Conservation (phyloP, 1,140 invertebrate genomes). For the Hetaerina americana region DNA sequence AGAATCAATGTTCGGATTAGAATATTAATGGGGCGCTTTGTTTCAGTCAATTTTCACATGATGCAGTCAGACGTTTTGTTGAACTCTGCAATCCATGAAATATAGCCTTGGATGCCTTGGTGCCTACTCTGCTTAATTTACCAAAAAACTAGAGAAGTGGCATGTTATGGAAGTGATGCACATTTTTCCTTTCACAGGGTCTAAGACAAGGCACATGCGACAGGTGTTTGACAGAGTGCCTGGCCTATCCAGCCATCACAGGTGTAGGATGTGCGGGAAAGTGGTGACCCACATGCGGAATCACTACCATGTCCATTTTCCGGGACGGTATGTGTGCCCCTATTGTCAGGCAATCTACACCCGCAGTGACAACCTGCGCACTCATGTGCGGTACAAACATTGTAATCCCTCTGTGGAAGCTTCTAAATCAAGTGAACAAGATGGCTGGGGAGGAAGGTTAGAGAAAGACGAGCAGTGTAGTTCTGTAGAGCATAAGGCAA, state of each 20-base stretch:
- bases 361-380: neutral
- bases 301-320: conserved; percentile 5
- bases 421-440: too few relatives aligned
- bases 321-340: conserved; percentile 3
- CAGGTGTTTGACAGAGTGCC: conserved; percentile 78
- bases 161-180: neutral
- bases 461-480: too few relatives aligned
- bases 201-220: conserved; percentile 82
- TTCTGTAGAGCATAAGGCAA: too few relatives aligned
- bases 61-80: too few relatives aligned
- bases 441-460: too few relatives aligned
- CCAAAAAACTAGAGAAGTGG: neutral
- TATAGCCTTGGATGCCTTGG: too few relatives aligned
- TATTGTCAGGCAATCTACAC: neutral
- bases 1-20: too few relatives aligned
- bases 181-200: conserved; percentile 58
- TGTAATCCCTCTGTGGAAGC: too few relatives aligned
- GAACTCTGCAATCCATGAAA: too few relatives aligned
- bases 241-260: conserved; percentile 28
- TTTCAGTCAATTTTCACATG: too few relatives aligned
- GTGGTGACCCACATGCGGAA: conserved; percentile 2
- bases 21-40: too few relatives aligned
- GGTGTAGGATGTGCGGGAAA: conserved; percentile 6
- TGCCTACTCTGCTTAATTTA: neutral
- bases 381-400: conserved; percentile 4